phyloP scores from a whole-genome alignment of 2,797 vertebrate genomes.

The Neosalanx taihuensis region DNA sequence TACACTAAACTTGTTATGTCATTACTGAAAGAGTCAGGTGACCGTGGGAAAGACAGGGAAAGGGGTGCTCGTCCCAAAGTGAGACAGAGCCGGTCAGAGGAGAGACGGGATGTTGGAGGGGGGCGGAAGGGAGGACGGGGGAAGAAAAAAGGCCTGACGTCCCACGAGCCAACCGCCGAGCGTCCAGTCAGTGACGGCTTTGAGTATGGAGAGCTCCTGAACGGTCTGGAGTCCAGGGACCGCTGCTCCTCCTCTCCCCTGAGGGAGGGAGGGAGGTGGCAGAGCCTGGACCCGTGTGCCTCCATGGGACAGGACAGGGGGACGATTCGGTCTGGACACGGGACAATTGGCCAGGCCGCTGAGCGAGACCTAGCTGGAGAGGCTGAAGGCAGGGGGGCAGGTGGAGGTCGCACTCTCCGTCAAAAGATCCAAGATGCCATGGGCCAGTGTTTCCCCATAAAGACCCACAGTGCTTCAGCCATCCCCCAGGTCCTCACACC shows the following conservation, averaged over 20 bases:
- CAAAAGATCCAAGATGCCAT: constrained; percentile 85
- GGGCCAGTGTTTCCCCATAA: constrained; percentile 84
- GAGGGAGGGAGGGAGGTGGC: constrained; percentile 62
- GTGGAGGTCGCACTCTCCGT: constrained; percentile 70
- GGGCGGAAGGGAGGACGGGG: constrained; percentile 65
- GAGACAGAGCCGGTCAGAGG: constrained; percentile 77
- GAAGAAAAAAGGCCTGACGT: constrained; percentile 69
- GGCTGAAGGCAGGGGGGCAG: constrained; percentile 64
- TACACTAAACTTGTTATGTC: constrained; percentile 60
- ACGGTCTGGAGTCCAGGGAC: constrained; percentile 58
- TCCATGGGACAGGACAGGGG: constrained; percentile 55
- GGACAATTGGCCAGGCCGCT: constrained; percentile 27
- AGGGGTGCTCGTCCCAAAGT: constrained; percentile 80
- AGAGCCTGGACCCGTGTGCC: constrained; percentile 51
- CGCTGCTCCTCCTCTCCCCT: constrained; percentile 57
- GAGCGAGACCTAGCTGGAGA: constrained; percentile 54
- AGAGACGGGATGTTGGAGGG: constrained; percentile 66
- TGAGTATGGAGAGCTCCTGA: constrained; percentile 74
- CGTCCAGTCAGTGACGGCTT: constrained; percentile 78
- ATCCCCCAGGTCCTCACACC: constrained; percentile 52
- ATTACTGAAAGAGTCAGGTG: constrained; percentile 67
- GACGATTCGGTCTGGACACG: constrained; percentile 37
- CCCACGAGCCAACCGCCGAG: constrained; percentile 54
- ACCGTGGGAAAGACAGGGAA: constrained; percentile 74
- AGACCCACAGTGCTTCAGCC: constrained; percentile 56